Conservation (phyloP, 2,797 vertebrate species). For the Heliangelus exortis region DNA sequence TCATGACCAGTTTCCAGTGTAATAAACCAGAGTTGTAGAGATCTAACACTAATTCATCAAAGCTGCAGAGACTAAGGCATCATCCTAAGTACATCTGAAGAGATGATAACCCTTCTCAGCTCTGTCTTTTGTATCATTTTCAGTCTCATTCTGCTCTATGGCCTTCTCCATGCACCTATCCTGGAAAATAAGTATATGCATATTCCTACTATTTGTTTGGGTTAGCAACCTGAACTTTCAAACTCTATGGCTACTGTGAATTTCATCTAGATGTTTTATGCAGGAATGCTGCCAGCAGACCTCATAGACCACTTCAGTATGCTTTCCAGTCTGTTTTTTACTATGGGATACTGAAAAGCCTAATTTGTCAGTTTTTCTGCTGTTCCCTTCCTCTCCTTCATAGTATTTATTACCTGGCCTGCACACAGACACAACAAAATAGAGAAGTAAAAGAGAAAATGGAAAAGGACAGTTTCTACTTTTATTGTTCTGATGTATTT, state of each 20-base stretch:
- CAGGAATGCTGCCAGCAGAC: accelerated
- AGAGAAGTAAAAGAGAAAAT: neutral
- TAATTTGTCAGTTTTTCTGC: neutral
- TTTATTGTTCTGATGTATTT: neutral
- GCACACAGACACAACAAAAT: neutral
- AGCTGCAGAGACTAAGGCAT: neutral
- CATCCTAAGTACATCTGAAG: accelerated
- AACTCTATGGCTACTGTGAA: neutral
- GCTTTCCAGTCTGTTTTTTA: neutral
- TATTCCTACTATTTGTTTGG: accelerated
- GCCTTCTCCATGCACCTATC: neutral
- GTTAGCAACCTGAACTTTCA: neutral
- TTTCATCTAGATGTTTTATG: neutral
- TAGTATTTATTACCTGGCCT: neutral
- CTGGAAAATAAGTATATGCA: neutral
- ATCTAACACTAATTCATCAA: neutral
- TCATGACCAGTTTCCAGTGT: neutral
- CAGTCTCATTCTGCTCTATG: neutral
- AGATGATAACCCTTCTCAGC: accelerated
- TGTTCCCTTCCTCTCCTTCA: neutral
- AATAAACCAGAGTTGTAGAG: neutral
- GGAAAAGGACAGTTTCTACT: neutral
- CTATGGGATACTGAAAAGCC: neutral
- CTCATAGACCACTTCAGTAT: neutral
- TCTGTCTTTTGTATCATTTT: neutral